These are phyloP conservation scores for Oncorhynchus clarkii DNA, from an alignment of 2,113 vertebrate species.

Conservation along the genomic window DNA sequence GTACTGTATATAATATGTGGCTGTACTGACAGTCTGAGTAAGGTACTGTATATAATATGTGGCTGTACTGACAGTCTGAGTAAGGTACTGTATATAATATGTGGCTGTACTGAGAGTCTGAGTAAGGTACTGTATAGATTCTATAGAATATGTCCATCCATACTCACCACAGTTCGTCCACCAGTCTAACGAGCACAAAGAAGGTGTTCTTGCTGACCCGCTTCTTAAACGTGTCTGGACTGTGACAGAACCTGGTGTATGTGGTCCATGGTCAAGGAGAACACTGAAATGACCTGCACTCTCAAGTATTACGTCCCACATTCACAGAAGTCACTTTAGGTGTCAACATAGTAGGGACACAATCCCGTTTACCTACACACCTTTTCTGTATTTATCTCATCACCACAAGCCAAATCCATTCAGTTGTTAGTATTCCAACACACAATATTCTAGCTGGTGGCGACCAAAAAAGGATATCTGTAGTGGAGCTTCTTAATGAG, in stretches of 20 bases:
- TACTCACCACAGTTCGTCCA: constrained; percentile 97
- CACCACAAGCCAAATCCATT: too few species aligned
- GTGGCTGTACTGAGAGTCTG: too few species aligned
- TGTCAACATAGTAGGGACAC: neutral
- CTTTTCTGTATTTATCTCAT: too few species aligned
- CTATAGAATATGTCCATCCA: neutral
- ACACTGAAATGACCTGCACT: neutral
- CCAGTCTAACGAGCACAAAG: constrained; percentile 95
- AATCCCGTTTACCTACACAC: neutral
- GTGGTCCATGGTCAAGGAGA: constrained; percentile 82
- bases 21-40: too few species aligned
- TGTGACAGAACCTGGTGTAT: constrained; percentile 95
- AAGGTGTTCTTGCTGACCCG: constrained; percentile 98
- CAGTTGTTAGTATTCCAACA: too few species aligned
- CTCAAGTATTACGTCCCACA: too few species aligned
- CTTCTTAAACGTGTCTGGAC: constrained; percentile 94
- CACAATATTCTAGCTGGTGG: neutral
- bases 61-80: too few species aligned
- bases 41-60: too few species aligned
- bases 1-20: too few species aligned
- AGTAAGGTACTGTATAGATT: too few species aligned
- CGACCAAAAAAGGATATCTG: constrained; percentile 88
- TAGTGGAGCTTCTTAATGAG: constrained; percentile 98
- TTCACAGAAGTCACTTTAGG: too few species aligned
- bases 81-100: too few species aligned